These are phyloP conservation scores for Manacus vitellinus DNA, from an alignment of 2,113 vertebrate species.

Conservation along the genomic window DNA sequence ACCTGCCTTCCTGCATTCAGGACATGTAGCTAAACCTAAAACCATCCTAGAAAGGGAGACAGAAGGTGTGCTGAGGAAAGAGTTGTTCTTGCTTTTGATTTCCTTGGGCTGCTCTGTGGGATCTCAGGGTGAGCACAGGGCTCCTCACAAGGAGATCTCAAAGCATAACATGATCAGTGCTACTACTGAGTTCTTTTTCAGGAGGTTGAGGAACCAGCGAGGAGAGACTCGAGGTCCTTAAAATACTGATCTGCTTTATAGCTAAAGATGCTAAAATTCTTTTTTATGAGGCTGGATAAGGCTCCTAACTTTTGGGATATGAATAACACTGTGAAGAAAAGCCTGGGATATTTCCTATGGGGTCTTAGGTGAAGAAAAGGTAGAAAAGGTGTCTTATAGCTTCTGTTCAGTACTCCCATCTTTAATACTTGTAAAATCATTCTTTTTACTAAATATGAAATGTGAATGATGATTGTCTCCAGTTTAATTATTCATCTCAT, in stretches of 20 bases:
- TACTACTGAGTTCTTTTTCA: background rate
- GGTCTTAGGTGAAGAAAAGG: background rate
- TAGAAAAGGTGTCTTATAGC: background rate
- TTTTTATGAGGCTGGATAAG: background rate
- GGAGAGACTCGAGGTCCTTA: background rate
- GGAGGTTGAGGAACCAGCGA: background rate
- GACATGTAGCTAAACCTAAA: background rate
- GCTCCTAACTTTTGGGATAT: background rate
- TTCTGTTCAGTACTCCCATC: background rate
- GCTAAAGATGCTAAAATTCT: background rate
- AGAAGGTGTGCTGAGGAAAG: background rate
- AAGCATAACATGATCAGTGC: background rate
- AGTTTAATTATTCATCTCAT: conserved; percentile 14
- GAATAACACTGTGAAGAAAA: background rate
- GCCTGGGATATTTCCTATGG: background rate
- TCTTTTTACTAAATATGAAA: background rate
- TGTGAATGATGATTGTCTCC: background rate
- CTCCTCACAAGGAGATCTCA: background rate
- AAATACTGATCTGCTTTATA: background rate
- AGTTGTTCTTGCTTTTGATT: background rate
- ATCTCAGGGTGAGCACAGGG: background rate
- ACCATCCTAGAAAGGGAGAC: background rate
- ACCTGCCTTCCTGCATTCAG: background rate
- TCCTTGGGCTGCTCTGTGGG: background rate
- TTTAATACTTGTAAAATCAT: background rate